Base-by-base conservation (phyloP, 2,113 vertebrate species). In the Boleophthalmus pectinirostris region DNA sequence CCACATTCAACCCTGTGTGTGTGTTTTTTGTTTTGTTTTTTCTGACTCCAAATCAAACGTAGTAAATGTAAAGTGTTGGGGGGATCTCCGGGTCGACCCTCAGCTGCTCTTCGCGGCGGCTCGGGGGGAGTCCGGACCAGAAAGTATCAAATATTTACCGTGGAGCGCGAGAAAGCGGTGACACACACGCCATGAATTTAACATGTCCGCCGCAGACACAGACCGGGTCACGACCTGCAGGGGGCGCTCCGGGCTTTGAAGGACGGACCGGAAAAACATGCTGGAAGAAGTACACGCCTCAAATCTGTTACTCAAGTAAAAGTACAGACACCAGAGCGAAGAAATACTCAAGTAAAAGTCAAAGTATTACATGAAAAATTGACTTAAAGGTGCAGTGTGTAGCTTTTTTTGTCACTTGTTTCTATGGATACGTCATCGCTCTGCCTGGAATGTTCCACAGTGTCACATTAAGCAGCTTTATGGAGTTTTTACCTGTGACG, bases 91-190 rank as follows among this genome's bases (percentile, higher is more conserved):
- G 47, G 64, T 66, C 60, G 38, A 20, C 38, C 78, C 77, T 73
- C 74, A 72, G 74, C 81, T 75, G 79, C 4, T 69, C 78, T 68
- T 82, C 75, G 87, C 87, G 73, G 65, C 64, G 45, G 68, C 81
- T 88, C 85, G 70, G 60, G 78, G 88, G 86, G 82, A 76, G 43
- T 84, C 70, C 78, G 56, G 78, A 82, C 82, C 80, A 74, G 87
- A 88, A 88, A 20, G 25, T 80, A 91, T 92, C 85, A 92, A 90
- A 91, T 88, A 92, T 91, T 92, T 89, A 91, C 81, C 12, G 82
- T 70, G 25, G 72, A 78, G 77, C 63, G 78, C 85, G 66, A 74
- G 82, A 81, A 83, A 68, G 70, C 71, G 18, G 83, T 77, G 79
- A 89, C 84, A 87, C 70, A 86, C 79, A 81, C 75, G 51, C 77